Percentiles rank a stretch among this genome's conserved stretches.
Conservation (phyloP, 2,797 vertebrate species). For the Fringilla coelebs region DNA sequence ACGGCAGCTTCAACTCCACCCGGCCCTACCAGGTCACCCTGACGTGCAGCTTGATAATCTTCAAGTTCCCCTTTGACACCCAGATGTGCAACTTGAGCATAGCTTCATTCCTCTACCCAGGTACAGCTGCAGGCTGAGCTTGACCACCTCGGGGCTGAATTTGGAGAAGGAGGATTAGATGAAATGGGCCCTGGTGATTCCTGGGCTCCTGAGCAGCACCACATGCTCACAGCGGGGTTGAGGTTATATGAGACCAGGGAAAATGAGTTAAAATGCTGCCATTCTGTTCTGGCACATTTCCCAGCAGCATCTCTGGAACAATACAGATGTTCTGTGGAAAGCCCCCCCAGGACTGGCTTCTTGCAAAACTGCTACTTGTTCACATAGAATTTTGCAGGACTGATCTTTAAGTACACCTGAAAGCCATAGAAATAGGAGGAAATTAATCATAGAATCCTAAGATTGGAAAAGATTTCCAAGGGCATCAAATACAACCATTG, state of each 20-base stretch:
- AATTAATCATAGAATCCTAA: not conserved
- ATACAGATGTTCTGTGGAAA: not conserved
- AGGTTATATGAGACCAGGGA: not conserved
- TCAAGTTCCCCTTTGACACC: slow-evolving; percentile 68
- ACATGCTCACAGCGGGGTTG: not conserved
- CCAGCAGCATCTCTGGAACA: not conserved
- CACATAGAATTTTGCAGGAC: not conserved
- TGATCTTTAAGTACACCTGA: not conserved
- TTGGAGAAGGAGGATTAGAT: not conserved
- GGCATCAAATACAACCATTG: not conserved
- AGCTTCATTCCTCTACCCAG: slow-evolving; percentile 22
- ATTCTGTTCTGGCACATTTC: not conserved
- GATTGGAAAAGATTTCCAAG: not conserved
- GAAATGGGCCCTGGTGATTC: not conserved
- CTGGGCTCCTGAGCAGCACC: not conserved
- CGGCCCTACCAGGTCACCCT: slow-evolving; percentile 44
- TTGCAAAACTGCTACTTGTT: not conserved
- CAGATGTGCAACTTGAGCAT: slow-evolving; percentile 45
- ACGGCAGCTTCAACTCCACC: not conserved
- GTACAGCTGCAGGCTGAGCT: not conserved
- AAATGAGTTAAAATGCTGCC: not conserved
- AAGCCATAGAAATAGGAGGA: not conserved
- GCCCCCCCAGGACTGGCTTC: not conserved
- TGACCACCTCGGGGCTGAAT: not conserved
- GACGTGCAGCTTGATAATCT: slow-evolving; percentile 43